Evolutionary conservation across 2,797 vertebrate species (phyloP).

Genomic region (Perodicticus potto): DNA sequence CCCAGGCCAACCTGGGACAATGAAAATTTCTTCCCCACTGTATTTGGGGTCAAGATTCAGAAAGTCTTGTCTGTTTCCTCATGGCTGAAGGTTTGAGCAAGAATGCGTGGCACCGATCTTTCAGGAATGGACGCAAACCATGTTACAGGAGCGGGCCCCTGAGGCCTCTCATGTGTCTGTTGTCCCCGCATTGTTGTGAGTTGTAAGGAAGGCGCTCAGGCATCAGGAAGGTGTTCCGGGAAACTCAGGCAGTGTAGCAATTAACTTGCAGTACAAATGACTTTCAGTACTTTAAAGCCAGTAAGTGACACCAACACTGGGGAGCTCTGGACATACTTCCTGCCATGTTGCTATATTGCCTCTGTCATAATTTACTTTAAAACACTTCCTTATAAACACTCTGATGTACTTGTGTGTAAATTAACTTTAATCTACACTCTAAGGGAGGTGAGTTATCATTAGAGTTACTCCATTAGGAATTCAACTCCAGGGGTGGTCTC

Average conservation of each 20-base stretch:
- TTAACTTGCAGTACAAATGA: not conserved
- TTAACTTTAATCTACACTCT: conserved; percentile 66
- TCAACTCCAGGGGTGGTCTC: conserved; percentile 55
- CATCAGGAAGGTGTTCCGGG: not conserved
- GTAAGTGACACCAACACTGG: not conserved
- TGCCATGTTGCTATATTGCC: not conserved
- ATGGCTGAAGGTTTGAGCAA: not conserved
- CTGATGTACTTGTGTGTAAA: conserved; percentile 64
- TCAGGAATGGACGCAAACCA: not conserved
- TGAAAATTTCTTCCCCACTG: not conserved
- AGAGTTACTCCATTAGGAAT: conserved; percentile 66
- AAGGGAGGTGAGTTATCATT: conserved; percentile 66
- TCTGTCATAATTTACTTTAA: conserved; percentile 56
- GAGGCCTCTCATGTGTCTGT: not conserved
- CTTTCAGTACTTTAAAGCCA: not conserved
- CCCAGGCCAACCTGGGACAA: not conserved
- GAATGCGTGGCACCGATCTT: not conserved
- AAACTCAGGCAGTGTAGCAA: not conserved
- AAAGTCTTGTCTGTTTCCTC: not conserved
- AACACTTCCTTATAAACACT: conserved; percentile 64
- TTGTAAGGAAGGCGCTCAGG: not conserved
- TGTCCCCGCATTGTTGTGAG: not conserved
- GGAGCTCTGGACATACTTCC: not conserved
- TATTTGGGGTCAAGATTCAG: conserved; percentile 1
- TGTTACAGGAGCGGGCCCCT: accelerated